A percentile compares a stretch with the other conserved stretches of the same genome.
phyloP scores from a whole-genome alignment of 2,888 invertebrate species.

The Microplitis deprimator region DNA sequence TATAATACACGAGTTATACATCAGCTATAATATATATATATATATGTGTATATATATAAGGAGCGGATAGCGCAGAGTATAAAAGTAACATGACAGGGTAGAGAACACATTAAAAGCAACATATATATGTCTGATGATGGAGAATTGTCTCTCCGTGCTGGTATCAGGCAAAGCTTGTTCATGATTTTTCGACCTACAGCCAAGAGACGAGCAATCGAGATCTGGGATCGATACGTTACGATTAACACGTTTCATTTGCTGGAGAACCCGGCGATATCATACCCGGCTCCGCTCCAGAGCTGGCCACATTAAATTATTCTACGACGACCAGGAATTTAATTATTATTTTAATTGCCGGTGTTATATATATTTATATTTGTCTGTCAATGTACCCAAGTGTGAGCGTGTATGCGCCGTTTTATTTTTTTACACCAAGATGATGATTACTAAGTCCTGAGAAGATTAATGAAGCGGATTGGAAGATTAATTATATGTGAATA shows the following conservation, averaged over 20 bases:
- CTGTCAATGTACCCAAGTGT: background rate
- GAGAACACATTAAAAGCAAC: background rate
- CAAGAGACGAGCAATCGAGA: conserved; percentile 34
- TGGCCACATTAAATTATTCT: conserved; percentile 3
- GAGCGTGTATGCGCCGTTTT: background rate
- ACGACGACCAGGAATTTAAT: conserved; percentile 31
- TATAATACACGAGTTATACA: background rate
- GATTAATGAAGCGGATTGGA: conserved; percentile 34
- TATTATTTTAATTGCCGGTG: conserved; percentile 34
- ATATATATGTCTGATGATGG: background rate
- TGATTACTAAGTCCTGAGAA: conserved; percentile 17
- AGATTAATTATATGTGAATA: conserved; percentile 34
- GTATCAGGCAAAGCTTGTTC: background rate
- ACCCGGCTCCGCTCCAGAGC: background rate
- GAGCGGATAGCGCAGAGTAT: background rate
- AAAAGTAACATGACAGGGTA: background rate
- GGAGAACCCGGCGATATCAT: background rate
- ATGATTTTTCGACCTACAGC: conserved; percentile 35
- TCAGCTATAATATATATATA: background rate
- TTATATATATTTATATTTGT: conserved; percentile 22
- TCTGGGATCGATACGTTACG: conserved; percentile 46
- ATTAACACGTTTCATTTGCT: conserved; percentile 47
- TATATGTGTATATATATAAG: background rate
- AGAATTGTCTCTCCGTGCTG: background rate
- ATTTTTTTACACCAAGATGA: conserved; percentile 15